Conservation (phyloP, 2,797 vertebrate genomes). For the Limosa lapponica region DNA sequence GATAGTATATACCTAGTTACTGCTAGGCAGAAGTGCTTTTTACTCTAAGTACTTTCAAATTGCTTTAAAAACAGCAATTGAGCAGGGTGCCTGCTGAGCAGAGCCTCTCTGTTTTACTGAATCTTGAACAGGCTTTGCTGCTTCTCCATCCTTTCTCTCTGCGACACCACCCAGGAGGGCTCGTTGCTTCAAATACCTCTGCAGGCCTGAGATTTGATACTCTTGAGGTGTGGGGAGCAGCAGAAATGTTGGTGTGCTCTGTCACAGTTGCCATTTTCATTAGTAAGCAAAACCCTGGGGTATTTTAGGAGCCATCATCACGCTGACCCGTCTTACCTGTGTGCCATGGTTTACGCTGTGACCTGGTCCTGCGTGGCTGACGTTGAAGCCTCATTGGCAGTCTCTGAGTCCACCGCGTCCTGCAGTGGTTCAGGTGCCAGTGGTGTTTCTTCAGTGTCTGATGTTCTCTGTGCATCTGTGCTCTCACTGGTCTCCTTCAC, state of each 20-base stretch:
- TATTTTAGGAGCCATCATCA: neutral
- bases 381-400: neutral
- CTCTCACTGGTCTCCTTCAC: neutral
- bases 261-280: neutral
- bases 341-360: neutral
- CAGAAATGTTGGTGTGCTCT: neutral
- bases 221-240: neutral
- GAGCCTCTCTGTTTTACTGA: neutral
- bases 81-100: neutral
- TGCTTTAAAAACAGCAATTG: neutral
- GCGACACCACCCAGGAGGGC: neutral
- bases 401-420: neutral
- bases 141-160: neutral
- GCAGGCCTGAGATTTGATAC: neutral
- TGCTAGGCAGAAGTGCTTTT: neutral
- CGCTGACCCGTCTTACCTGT: slow-evolving; percentile 24
- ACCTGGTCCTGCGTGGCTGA: neutral
- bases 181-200: neutral
- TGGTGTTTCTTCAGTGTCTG: neutral
- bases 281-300: neutral
- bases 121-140: neutral
- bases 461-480: neutral
- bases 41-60: neutral
- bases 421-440: neutral
- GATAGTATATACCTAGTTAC: neutral